phyloP scores from a whole-genome alignment of 2,797 vertebrate species.

The Poliocrania exsul region DNA sequence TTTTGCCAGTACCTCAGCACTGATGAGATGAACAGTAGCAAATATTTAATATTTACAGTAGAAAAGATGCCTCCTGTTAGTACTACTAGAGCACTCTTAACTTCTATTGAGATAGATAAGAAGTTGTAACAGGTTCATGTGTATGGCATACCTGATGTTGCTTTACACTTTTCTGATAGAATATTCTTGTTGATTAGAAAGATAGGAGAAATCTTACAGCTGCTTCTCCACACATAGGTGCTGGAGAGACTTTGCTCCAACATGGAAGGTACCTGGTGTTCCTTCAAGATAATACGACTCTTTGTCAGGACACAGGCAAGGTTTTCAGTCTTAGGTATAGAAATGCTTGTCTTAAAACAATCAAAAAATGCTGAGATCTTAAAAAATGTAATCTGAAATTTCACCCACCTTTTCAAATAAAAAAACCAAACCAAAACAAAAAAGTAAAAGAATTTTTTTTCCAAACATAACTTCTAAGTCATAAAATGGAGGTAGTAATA shows the following conservation, averaged over 20 bases:
- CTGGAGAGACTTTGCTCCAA: neutral
- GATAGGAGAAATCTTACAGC: neutral
- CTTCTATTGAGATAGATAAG: neutral
- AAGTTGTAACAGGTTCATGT: neutral
- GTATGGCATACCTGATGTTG: neutral
- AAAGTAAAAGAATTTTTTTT: accelerated
- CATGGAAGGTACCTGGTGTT: neutral
- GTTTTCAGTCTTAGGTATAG: neutral
- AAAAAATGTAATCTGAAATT: neutral
- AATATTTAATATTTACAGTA: neutral
- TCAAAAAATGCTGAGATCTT: accelerated
- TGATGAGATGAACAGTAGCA: neutral
- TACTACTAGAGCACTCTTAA: neutral
- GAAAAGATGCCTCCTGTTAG: neutral
- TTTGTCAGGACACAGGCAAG: neutral
- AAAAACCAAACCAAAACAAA: neutral
- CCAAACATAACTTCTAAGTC: neutral
- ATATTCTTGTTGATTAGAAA: neutral
- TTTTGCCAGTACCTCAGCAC: neutral
- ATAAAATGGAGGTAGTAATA: neutral
- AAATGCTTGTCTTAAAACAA: neutral
- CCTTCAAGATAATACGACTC: neutral
- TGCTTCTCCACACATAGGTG: neutral
- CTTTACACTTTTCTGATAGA: neutral
- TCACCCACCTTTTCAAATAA: neutral